A percentile compares a stretch with the other conserved stretches of the same genome.
These are phyloP conservation scores for Omphaloscelis lunosa DNA, from an alignment of 2,888 invertebrate genomes.

Conservation along the genomic window DNA sequence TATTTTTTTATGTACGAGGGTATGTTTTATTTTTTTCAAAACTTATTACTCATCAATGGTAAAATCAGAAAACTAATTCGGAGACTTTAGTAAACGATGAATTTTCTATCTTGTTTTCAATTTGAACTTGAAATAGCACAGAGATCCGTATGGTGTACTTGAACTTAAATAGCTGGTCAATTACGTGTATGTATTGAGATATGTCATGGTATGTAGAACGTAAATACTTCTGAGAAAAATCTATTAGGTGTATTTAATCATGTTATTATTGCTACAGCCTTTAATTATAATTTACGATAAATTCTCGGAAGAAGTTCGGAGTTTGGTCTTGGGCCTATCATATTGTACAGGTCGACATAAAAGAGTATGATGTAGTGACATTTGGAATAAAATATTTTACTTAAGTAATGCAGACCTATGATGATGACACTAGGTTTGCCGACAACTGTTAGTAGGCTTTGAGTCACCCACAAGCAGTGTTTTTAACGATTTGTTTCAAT, in stretches of 20 bases:
- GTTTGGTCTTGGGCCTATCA: background rate
- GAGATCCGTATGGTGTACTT: conserved; percentile 42
- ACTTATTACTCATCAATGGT: background rate
- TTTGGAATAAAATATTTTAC: no score
- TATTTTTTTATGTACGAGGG: no score
- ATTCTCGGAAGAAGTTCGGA: background rate
- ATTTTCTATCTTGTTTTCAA: background rate
- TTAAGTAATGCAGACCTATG: no score
- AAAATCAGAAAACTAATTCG: background rate
- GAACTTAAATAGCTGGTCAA: conserved; percentile 28
- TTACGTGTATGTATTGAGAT: conserved; percentile 14
- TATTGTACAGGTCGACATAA: background rate
- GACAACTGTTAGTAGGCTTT: no score
- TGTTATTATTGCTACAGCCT: conserved; percentile 2
- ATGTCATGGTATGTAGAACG: conserved; percentile 41
- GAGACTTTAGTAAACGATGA: no score
- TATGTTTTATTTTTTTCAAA: background rate
- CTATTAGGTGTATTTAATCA: background rate
- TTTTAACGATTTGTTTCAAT: no score
- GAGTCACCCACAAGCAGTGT: no score
- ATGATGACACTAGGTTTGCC: no score
- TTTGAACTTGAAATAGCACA: conserved; percentile 7
- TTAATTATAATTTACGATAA: background rate
- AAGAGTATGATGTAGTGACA: no score
- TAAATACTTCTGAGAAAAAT: conserved; percentile 13